Percentiles rank a stretch among this genome's conserved stretches.
These are phyloP conservation scores for Poeciliopsis occidentalis DNA, from an alignment of 2,113 vertebrate genomes.

Conservation along the genomic window DNA sequence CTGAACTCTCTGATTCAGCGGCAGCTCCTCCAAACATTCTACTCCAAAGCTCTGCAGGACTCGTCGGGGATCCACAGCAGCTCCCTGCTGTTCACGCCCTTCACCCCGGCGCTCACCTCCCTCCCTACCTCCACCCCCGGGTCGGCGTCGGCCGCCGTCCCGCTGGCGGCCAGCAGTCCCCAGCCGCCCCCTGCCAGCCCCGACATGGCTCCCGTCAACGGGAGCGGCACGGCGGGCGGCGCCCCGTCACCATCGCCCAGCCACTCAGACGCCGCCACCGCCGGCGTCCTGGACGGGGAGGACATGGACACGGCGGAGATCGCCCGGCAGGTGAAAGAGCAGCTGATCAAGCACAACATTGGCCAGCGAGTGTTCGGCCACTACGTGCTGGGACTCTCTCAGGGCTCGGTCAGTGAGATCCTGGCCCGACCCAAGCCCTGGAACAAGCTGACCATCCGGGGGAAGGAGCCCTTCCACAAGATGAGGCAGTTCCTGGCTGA, in stretches of 20 bases:
- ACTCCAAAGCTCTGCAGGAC: constrained; percentile 98
- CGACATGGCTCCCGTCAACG: constrained; percentile 85
- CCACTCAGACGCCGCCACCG: constrained; percentile 87
- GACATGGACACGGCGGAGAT: constrained; percentile 97
- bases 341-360: constrained; percentile 98
- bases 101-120: constrained; percentile 74
- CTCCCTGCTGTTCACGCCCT: constrained; percentile 90
- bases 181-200: constrained; percentile 84
- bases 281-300: constrained; percentile 89
- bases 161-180: constrained; percentile 90
- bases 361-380: constrained; percentile 97
- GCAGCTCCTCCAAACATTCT: constrained; percentile 98
- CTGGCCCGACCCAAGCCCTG: constrained; percentile 96
- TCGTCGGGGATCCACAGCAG: constrained; percentile 81
- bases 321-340: constrained; percentile 96
- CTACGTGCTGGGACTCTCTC: constrained; percentile 95
- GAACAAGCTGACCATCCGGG: constrained; percentile 95
- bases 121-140: constrained; percentile 80
- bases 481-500: constrained; percentile 98
- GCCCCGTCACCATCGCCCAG: constrained; percentile 88
- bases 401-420: constrained; percentile 97
- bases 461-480: constrained; percentile 98
- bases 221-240: constrained; percentile 85
- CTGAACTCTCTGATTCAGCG: constrained; percentile 97
- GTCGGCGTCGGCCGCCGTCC: constrained; percentile 90